Evolutionary conservation across 2,888 invertebrate genomes (phyloP).

Genomic region (Dicyrtomina minuta): DNA sequence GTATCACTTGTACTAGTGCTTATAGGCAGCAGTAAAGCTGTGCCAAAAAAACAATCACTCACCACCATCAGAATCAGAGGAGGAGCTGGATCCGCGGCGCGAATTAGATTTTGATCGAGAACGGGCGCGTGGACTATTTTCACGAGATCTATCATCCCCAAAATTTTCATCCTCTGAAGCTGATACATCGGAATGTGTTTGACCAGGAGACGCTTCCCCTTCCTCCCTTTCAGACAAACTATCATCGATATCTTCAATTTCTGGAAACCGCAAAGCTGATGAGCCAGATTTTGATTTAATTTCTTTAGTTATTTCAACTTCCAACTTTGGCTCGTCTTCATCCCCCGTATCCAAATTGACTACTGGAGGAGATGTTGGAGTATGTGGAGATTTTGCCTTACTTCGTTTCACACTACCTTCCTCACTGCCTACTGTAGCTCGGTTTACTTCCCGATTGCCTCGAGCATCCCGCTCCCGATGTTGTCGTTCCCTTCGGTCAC

Average conservation of each 20-base stretch:
- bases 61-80: too few species aligned
- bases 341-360: constrained; percentile 38
- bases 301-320: constrained; percentile 53
- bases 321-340: constrained; percentile 50
- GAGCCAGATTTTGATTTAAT: constrained; percentile 59
- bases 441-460: constrained; percentile 19
- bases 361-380: constrained; percentile 12
- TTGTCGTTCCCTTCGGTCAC: too few species aligned
- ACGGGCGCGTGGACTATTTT: constrained; percentile 27
- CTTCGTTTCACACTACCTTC: constrained; percentile 42
- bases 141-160: constrained; percentile 35
- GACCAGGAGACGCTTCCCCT: constrained; percentile 54
- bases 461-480: too few species aligned
- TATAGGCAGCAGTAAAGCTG: too few species aligned
- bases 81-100: too few species aligned
- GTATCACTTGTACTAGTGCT: too few species aligned
- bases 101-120: too few species aligned
- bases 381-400: constrained; percentile 36
- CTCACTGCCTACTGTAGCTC: too few species aligned
- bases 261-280: too few species aligned
- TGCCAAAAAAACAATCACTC: too few species aligned
- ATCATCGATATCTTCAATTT: constrained; percentile 50
- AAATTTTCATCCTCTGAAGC: constrained; percentile 48
- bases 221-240: constrained; percentile 55
- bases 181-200: constrained; percentile 41